These are phyloP conservation scores for Actenoides lindsayi DNA, from an alignment of 2,113 vertebrate genomes.

Conservation along the genomic window DNA sequence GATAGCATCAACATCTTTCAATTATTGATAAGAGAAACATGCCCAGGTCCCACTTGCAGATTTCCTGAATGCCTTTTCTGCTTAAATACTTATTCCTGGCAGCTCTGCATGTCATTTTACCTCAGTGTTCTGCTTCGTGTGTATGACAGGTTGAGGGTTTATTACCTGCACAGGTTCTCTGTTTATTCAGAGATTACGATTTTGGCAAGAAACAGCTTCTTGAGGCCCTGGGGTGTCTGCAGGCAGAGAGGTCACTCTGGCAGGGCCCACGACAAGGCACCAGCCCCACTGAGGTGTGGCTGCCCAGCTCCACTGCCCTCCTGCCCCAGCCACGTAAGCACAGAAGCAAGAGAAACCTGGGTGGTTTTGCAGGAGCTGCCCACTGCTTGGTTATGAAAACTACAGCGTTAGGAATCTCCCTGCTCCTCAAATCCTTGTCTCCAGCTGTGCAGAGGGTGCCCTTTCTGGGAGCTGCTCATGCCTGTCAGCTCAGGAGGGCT, in stretches of 20 bases:
- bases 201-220: neutral
- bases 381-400: neutral
- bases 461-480: neutral
- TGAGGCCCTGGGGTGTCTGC: neutral
- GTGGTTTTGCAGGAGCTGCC: neutral
- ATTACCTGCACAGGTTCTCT: neutral
- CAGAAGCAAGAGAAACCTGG: neutral
- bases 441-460: neutral
- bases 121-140: neutral
- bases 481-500: fast-evolving
- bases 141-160: neutral
- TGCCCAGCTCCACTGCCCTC: neutral
- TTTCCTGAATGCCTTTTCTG: neutral
- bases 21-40: neutral
- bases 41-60: neutral
- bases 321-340: neutral
- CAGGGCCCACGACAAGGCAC: neutral
- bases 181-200: neutral
- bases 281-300: fast-evolving
- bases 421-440: fast-evolving
- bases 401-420: neutral
- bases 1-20: neutral
- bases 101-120: neutral
- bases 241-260: neutral
- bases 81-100: neutral